These are phyloP conservation scores for Microtus montanus DNA, from an alignment of 2,113 vertebrate species.

Conservation along the genomic window DNA sequence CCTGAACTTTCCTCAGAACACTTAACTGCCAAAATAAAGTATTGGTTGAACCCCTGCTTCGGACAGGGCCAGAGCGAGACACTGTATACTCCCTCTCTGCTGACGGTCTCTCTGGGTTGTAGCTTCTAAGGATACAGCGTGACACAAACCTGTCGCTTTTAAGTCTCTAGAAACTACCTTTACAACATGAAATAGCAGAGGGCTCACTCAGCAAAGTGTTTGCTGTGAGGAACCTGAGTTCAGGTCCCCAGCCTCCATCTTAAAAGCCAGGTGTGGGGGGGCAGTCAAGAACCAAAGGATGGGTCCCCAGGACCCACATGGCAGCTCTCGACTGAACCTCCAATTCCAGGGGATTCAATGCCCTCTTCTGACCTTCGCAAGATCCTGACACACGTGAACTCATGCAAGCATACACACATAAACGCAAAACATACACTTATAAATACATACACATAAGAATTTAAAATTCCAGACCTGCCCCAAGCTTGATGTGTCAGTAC, in stretches of 20 bases:
- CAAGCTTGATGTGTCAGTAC: not conserved
- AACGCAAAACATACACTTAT: not conserved
- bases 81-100: not conserved
- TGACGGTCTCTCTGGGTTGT: not conserved
- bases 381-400: not conserved
- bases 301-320: not conserved
- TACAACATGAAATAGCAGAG: not conserved
- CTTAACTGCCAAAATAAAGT: not conserved
- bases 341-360: not conserved
- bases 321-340: not conserved
- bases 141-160: not conserved
- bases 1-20: not conserved
- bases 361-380: not conserved
- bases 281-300: not conserved
- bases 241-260: not conserved
- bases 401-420: not conserved
- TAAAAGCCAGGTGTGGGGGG: not conserved
- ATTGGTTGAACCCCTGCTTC: not conserved
- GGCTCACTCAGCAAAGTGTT: not conserved
- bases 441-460: not conserved
- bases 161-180: constrained; percentile 36
- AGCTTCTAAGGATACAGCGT: not conserved
- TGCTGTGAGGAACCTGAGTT: not conserved
- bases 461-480: not conserved
- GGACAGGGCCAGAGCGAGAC: not conserved